Base-by-base conservation (phyloP, 1,140 invertebrate species). In the Ostrea edulis region DNA sequence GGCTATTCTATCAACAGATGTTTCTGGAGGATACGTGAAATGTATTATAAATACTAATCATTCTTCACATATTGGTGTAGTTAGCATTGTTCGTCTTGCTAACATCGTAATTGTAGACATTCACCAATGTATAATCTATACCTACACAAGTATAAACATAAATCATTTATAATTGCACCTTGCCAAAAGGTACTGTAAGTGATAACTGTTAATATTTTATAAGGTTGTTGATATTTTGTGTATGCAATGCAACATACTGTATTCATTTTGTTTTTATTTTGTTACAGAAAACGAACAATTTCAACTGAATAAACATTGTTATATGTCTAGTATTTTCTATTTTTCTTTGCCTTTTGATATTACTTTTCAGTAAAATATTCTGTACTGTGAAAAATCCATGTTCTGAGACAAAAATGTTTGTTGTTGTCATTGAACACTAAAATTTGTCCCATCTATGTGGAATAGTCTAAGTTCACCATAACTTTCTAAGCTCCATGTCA, bases 191-290 rank as follows among this genome's bases (percentile, higher is more conserved):
- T 77, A 29, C 14, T 8, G 68, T 35, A 77, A 29, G 29, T 29
- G 22, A 77, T 3, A 35, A 25, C 25, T 77, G 22, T 77, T 62
- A 62, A 20, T n/a, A 62, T 20, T 62, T 25, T 9, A 77, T 77
- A 9, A 29, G 68, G 68, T 77, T 77, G 68, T 77, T 77, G 29
- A 77, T 29, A 77, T 17, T 77, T 77, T 8, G 4, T 35, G 68
- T 14, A 77, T 77, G 22, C 68, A 29, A 77, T 14, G 68, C 68
- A 35, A 35, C 8, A 35, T 62, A 17, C 20, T 62, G 55, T n/a
- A 62, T 20, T 62, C 55, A 77, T 77, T 77, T 77, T 25, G 29
- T 77, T 77, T 29, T 62, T 62, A 44, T 62, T 62, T 77, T 77
- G 68, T 77, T 77, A 77, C 29, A 29, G 25, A 77, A 14, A 77